Base-by-base conservation (phyloP, 2,113 vertebrate genomes). In the Thunnus thynnus region DNA sequence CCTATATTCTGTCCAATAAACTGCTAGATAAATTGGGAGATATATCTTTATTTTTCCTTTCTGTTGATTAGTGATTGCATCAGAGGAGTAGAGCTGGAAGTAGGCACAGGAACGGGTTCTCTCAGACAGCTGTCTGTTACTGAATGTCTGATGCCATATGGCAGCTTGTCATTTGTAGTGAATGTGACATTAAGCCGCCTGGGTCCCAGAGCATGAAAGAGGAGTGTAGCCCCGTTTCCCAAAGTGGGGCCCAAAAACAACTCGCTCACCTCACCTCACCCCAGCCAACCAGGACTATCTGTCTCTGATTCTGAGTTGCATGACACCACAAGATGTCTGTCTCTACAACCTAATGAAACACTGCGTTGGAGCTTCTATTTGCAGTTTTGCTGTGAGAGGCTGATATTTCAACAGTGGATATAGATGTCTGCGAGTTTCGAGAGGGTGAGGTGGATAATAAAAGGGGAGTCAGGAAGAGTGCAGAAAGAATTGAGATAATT, bases 21-120 rank as follows among this genome's bases (percentile, higher is more conserved):
- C 41, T 16, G 27, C 65, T 10, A 36, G 32, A 80, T 80, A 57
- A 73, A 85, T 57, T 52, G 5, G 41, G 25, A 56, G 47, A 71
- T 60, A 14, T 72, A 57, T 65, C 41, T 72, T 51, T 70, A 44
- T 71, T 78, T 70, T 46, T 22, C 4, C 46, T 20, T 14, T 48
- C 32, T 51, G 32, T 60, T 83, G 63, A 87, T 88, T 81, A 74
- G 41, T 46, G 22, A 84, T 71, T 74, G 44, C 8, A 7, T 83
- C 51, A 65, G 63, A 83, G 63, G 51, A 64, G 48, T 2, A 65
- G 54, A 67, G 62, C 54, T 55, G 27, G 55, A 72, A 44, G 32
- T 20, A 60, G 69, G 30, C 50, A 73, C 25, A 44, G 50, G n/a
- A 57, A 54, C 16, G 13, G 76, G 41, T 85, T 13, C n/a, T 80